phyloP scores from a whole-genome alignment of 2,113 vertebrate species.

The Butorides virescens region DNA sequence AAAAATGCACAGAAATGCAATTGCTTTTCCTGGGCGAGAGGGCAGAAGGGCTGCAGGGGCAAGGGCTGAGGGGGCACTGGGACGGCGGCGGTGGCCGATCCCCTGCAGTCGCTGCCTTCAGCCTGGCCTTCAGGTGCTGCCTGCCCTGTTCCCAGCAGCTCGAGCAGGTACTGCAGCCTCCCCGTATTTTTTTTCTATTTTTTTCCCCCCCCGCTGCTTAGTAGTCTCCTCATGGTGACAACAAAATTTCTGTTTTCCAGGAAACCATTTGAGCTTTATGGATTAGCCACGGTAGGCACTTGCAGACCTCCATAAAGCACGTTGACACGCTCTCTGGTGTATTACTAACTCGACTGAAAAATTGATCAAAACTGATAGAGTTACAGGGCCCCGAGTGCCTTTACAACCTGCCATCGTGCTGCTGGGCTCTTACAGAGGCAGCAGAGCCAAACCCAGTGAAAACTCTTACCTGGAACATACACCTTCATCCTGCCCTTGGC shows the following conservation, averaged over 20 bases:
- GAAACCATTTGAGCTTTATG: slow-evolving; percentile 49
- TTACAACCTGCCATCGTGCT: neutral
- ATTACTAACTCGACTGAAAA: slow-evolving; percentile 46
- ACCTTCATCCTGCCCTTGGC: neutral
- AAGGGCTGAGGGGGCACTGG: neutral
- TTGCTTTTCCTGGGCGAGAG: neutral
- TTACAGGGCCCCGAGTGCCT: slow-evolving; percentile 37
- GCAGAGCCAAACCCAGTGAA: neutral
- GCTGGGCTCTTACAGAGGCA: neutral
- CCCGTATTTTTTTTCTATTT: neutral
- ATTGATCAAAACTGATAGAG: slow-evolving; percentile 60
- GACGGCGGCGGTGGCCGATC: accelerated
- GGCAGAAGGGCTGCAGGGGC: neutral
- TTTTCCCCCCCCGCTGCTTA: neutral
- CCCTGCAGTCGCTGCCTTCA: neutral
- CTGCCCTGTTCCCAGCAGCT: neutral
- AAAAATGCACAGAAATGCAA: neutral
- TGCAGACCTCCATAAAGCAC: slow-evolving; percentile 39
- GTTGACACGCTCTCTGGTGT: neutral
- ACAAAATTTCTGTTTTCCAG: slow-evolving; percentile 46
- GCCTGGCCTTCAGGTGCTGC: neutral
- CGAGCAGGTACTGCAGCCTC: neutral
- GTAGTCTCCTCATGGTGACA: slow-evolving; percentile 46
- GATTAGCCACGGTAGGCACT: slow-evolving; percentile 38
- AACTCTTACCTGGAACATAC: neutral